These are phyloP conservation scores for Clupea harengus DNA, from an alignment of 2,113 vertebrate species.

Conservation along the genomic window DNA sequence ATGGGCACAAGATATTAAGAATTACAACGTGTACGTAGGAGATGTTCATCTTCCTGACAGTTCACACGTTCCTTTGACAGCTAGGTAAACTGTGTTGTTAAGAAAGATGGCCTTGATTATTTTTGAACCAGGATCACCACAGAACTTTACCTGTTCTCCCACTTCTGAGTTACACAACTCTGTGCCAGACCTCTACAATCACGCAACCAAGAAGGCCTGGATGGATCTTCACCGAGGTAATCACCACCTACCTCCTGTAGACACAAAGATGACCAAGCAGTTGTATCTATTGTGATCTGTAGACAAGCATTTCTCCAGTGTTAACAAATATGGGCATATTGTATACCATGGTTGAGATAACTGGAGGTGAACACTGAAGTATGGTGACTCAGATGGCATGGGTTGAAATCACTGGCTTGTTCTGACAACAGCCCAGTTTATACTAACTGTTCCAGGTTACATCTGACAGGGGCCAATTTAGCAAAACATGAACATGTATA, in stretches of 20 bases:
- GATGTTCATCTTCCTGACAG: neutral
- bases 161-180: slow-evolving; percentile 23
- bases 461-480: neutral
- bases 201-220: neutral
- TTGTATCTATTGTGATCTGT: neutral
- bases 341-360: neutral
- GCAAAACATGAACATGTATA: neutral
- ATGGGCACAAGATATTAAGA: neutral
- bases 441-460: neutral
- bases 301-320: neutral
- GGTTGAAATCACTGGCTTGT: neutral
- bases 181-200: slow-evolving; percentile 17
- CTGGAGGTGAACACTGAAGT: too few relatives aligned
- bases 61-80: neutral
- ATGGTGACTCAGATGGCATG: too few relatives aligned
- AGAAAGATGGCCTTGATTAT: neutral
- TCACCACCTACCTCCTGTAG: neutral
- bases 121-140: neutral
- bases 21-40: neutral
- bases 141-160: slow-evolving; percentile 36
- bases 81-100: neutral
- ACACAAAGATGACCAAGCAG: neutral
- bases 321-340: neutral
- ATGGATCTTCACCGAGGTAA: neutral
- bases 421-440: neutral